Base-by-base conservation (phyloP, 2,888 invertebrate genomes). In the Cacoxenus indagator region DNA sequence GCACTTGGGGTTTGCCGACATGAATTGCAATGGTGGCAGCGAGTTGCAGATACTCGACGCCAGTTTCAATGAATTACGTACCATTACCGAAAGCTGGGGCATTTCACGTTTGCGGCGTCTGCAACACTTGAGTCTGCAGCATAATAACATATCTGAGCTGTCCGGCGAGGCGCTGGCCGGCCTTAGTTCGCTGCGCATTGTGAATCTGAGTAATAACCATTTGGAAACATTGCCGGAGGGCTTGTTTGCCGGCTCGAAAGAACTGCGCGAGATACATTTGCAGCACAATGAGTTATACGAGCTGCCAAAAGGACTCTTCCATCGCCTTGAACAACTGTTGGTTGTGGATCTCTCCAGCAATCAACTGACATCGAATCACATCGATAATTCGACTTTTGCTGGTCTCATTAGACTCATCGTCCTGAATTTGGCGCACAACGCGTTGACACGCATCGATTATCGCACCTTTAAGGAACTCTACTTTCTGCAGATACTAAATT, bases 181-280 rank as follows among this genome's bases (percentile, higher is more conserved):
- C 43, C 90, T 97, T 54, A 91, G 92, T 62, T 93, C 93, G 55
- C 89, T 97, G 85, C 91, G 94, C 82, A 92, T 94, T 46, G 90
- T 98, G 65, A 96, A 97, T 89, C 90, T 96, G 85, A 95, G 96
- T 79, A 93, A 94, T 86, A 98, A 98, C 87, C 92, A 92, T 76
- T 89, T 98, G 81, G 93, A 93, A 78, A 92, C 92, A 9, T 88
- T 98, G 81, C 96, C 97, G 0, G 93, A 94, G 84, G 93, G 93
- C 14, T 86, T 97, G 0, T 96, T 97, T 88, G 92, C 93, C 43
- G 93, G 94, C 75, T 93, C 94, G 69, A 91, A 93, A 80, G 95
- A 96, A 86, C 89, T 95, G 65, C 91, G 94, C 68, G 95, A 96
- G 89, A 92, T 96, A 69, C 93, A 95, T 84, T 88, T 96, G 76